Evolutionary conservation across 2,888 invertebrate species (phyloP).

Genomic region (Agriopis aurantiaria): DNA sequence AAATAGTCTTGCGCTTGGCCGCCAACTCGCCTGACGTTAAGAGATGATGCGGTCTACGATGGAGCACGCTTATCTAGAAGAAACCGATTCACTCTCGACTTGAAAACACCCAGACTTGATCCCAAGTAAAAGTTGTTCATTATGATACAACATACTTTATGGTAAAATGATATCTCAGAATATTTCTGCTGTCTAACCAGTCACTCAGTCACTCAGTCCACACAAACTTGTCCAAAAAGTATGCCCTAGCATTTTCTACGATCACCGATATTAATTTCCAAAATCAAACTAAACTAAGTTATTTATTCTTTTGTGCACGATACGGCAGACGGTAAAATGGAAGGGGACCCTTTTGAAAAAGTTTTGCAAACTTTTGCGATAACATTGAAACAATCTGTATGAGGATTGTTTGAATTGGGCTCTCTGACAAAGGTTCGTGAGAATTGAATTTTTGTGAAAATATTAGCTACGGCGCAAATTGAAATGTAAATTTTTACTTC

Average conservation of each 20-base stretch:
- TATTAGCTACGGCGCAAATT: constrained; percentile 23
- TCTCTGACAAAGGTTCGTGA: constrained; percentile 24
- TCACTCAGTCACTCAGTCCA: too few species aligned
- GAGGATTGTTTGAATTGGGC: constrained; percentile 29
- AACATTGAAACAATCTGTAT: constrained; percentile 36
- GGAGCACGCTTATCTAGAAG: too few species aligned
- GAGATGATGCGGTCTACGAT: too few species aligned
- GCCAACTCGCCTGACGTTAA: too few species aligned
- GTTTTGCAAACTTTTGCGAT: constrained; percentile 27
- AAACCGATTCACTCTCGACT: too few species aligned
- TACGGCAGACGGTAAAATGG: constrained; percentile 31
- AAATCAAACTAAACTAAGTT: constrained; percentile 47
- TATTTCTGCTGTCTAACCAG: too few species aligned
- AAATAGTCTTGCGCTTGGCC: too few species aligned
- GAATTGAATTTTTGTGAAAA: constrained; percentile 32
- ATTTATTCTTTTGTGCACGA: constrained; percentile 38
- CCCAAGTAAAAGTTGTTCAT: too few species aligned
- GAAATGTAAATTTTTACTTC: constrained; percentile 13
- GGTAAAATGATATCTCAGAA: too few species aligned
- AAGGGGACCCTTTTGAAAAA: constrained; percentile 36
- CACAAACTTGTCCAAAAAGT: background rate
- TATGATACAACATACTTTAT: too few species aligned
- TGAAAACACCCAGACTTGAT: too few species aligned
- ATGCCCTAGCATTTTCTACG: too few species aligned
- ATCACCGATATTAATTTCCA: constrained; percentile 53